Evolutionary conservation across 2,113 vertebrate genomes (phyloP).

Genomic region (Chaetops frenatus): DNA sequence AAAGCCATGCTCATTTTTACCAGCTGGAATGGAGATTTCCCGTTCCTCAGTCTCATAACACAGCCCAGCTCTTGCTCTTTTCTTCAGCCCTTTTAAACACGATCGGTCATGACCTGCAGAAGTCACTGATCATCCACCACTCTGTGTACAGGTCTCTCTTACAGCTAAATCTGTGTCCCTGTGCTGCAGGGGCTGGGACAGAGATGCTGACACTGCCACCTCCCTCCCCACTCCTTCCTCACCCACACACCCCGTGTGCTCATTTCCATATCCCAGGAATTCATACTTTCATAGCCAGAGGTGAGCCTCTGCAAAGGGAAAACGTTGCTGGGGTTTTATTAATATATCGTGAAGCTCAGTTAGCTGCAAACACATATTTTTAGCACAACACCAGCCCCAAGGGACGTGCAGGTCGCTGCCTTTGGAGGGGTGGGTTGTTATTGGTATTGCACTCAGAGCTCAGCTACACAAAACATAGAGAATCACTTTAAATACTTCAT

Average conservation of each 20-base stretch:
- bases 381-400: neutral
- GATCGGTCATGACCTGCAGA: neutral
- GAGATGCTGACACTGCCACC: neutral
- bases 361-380: constrained; percentile 22
- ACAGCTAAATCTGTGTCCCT: neutral
- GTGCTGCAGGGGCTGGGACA: neutral
- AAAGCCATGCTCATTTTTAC: neutral
- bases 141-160: neutral
- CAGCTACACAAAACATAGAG: neutral
- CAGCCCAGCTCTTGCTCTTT: neutral
- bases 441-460: neutral
- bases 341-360: neutral
- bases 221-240: neutral
- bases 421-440: neutral
- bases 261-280: neutral
- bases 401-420: neutral
- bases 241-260: rapidly evolving
- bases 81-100: neutral
- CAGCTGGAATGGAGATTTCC: neutral
- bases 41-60: neutral
- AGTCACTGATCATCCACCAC: neutral
- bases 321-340: neutral
- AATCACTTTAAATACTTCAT: neutral
- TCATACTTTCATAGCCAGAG: neutral
- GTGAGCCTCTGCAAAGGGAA: neutral